Base-by-base conservation (phyloP, 2,113 vertebrate genomes). In the Melanostigma gelatinosum region DNA sequence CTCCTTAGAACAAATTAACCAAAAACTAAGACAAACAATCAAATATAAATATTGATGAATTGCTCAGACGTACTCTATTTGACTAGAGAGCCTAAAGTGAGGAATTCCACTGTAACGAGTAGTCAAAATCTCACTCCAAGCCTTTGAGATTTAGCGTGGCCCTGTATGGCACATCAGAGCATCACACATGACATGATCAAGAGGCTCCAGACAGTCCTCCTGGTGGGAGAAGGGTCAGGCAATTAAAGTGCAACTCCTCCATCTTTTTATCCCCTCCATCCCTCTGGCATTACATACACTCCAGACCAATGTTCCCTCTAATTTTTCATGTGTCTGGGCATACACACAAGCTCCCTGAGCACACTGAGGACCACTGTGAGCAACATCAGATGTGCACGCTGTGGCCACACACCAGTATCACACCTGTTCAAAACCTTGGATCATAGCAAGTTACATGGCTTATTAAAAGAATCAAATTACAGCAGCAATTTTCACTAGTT, bases 211-310 rank as follows among this genome's bases (percentile, higher is more conserved):
- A 79, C 70, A 80, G 38, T 62, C 69, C 67, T 75, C 82, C 84
- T 73, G 55, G 61, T 68, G 89, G 76, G 80, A 85, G 78, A 77
- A 32, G 75, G 83, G 72, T 78, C 75, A 63, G 77, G 75, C 81
- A 82, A 91, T 84, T 86, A 80, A 90, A 89, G 44, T 15, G 46
- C 58, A 27, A 66, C 75, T 84, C 66, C 82, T 81, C 63, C 79
- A 76, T 44, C 40, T 29, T 83, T 84, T 80, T 40, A 83, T 82
- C 75, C 66, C 42, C n/a, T 42, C 83, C 61, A 44, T 48, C 66
- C 68, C 82, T 73, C 42, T 10, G 3, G 73, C 57, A 73, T 13
- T 52, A 60, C 42, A 42, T 13, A 27, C n/a, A 60, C 73, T 67
- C 67, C 38, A 61, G 64, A 15, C 9, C 8, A n/a, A n/a, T n/a